Conservation (phyloP, 1,140 invertebrate species). For the Drosophila insularis region DNA sequence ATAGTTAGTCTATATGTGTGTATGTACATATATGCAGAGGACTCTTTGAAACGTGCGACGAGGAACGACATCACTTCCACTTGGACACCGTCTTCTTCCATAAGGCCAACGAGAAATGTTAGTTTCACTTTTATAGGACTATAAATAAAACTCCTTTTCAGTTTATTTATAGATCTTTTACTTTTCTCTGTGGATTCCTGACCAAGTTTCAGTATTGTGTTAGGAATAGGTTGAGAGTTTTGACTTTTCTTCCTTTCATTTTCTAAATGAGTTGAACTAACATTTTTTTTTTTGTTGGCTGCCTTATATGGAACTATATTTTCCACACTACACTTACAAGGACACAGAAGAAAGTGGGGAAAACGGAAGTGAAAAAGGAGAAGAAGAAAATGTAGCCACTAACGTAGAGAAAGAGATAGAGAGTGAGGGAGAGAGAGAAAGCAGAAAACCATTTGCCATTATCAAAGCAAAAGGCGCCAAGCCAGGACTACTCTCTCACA, state of each 20-base stretch:
- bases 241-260: not conserved
- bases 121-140: not conserved
- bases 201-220: too few relatives aligned
- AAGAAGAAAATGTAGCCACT: not conserved
- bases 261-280: constrained; percentile 32
- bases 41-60: constrained; percentile 33
- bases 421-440: constrained; percentile 45
- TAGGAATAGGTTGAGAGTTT: not conserved
- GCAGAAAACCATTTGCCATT: constrained; percentile 66
- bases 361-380: not conserved
- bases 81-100: constrained; percentile 42
- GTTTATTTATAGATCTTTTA: too few relatives aligned
- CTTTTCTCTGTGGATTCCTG: too few relatives aligned
- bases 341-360: not conserved
- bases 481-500: constrained; percentile 44
- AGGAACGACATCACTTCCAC: constrained; percentile 47
- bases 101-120: constrained; percentile 55
- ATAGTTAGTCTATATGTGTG: not conserved
- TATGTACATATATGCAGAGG: constrained; percentile 1
- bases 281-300: constrained; percentile 53
- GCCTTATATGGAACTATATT: constrained; percentile 53
- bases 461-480: constrained; percentile 72
- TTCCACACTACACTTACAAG: constrained; percentile 25
- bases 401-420: not conserved
- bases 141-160: not conserved